Evolutionary conservation across 1,140 invertebrate species (phyloP).

Genomic region (Drosophila navojoa): DNA sequence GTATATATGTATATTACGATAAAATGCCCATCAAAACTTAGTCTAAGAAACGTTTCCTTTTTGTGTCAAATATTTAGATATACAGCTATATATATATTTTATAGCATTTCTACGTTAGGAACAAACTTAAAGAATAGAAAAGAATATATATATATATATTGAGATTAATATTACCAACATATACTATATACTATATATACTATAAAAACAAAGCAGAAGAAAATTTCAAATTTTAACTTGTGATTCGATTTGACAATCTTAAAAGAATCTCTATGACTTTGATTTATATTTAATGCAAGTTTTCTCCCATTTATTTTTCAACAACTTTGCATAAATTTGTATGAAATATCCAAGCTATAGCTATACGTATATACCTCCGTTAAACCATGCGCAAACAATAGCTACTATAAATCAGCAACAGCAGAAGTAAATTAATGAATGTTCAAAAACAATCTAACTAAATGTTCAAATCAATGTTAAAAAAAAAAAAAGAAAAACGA

Average conservation of each 20-base stretch:
- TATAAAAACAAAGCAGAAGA: constrained; percentile 42
- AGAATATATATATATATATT: not conserved
- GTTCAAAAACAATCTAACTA: constrained; percentile 44
- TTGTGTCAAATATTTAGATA: constrained; percentile 65
- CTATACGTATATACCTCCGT: constrained; percentile 58
- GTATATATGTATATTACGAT: constrained; percentile 9
- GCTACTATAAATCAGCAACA: constrained; percentile 1
- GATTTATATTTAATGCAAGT: constrained; percentile 13
- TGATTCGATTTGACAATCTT: constrained; percentile 84
- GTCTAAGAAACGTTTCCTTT: constrained; percentile 47
- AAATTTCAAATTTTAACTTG: constrained; percentile 73
- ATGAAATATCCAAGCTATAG: constrained; percentile 35
- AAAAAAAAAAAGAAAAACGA: constrained; percentile 47
- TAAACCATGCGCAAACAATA: constrained; percentile 22
- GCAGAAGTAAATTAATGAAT: constrained; percentile 31
- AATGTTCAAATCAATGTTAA: constrained; percentile 76
- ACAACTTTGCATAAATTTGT: constrained; percentile 72
- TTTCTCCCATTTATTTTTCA: constrained; percentile 5
- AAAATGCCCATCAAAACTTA: constrained; percentile 18
- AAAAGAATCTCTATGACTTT: constrained; percentile 52
- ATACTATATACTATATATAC: constrained; percentile 35
- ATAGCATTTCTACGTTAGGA: constrained; percentile 54
- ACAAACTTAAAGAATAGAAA: constrained; percentile 2
- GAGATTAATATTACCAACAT: constrained; percentile 35
- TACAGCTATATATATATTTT: constrained; percentile 57